Evolutionary conservation across 2,113 vertebrate genomes (phyloP).

Genomic region (Dasyurus viverrinus): DNA sequence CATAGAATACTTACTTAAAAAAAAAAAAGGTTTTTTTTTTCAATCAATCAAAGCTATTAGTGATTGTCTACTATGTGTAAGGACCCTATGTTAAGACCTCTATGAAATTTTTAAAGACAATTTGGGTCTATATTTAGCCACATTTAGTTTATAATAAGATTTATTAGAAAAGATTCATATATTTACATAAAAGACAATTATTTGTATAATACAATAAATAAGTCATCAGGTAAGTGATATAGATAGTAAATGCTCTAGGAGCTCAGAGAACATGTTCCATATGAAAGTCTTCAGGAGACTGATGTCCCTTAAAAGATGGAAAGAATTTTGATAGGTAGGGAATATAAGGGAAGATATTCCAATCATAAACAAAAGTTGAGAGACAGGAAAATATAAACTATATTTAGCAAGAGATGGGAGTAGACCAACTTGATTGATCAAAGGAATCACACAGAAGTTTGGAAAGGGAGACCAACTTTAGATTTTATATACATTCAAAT

Average conservation of each 20-base stretch:
- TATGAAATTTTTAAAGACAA: neutral
- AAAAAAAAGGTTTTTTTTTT: neutral
- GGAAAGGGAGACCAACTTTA: neutral
- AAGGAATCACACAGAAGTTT: neutral
- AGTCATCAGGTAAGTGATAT: neutral
- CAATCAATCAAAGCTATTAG: neutral
- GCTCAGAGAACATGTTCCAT: conserved; percentile 2
- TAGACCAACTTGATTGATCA: neutral
- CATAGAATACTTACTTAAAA: conserved; percentile 17
- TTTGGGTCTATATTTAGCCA: neutral
- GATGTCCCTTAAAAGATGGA: neutral
- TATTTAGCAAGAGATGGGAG: neutral
- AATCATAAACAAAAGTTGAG: neutral
- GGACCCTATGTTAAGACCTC: neutral
- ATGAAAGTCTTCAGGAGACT: neutral
- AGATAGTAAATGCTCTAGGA: neutral
- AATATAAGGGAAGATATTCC: neutral
- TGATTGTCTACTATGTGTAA: neutral
- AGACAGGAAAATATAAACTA: neutral
- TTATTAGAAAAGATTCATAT: conserved; percentile 40
- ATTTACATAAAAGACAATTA: neutral
- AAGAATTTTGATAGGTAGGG: neutral
- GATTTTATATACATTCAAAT: neutral
- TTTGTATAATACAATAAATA: neutral
- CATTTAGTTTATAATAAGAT: neutral